A percentile compares a stretch with the other conserved stretches of the same genome.
Conservation (phyloP, 2,888 invertebrate species). For the Rhingia rostrata region DNA sequence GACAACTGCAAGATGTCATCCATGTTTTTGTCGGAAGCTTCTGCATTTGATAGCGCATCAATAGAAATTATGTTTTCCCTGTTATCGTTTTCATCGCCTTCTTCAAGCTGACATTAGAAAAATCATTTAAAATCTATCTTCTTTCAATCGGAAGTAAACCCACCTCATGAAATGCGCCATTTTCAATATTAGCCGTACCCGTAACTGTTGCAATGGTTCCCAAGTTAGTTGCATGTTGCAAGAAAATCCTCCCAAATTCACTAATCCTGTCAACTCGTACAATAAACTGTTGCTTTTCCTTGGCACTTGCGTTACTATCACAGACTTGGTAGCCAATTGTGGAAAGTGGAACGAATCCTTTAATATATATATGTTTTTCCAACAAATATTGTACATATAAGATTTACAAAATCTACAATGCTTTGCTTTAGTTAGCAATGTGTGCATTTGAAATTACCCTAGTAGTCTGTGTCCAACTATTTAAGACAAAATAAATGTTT, state of each 20-base stretch:
- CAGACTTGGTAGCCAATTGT: slow-evolving; percentile 50
- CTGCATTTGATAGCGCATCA: slow-evolving; percentile 41
- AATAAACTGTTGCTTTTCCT: slow-evolving; percentile 78
- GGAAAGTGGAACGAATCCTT: slow-evolving; percentile 92
- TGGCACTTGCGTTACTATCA: slow-evolving; percentile 69
- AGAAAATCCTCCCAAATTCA: slow-evolving; percentile 74
- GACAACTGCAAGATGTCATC: slow-evolving; percentile 85
- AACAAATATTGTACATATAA: slow-evolving; percentile 51
- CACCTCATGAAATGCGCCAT: slow-evolving; percentile 55
- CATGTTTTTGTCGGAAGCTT: slow-evolving; percentile 58
- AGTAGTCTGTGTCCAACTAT: slow-evolving; percentile 37
- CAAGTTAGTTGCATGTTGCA: slow-evolving; percentile 38
- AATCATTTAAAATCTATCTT: background rate
- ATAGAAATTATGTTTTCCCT: slow-evolving; percentile 75
- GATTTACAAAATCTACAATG: slow-evolving; percentile 50
- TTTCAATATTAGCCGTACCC: slow-evolving; percentile 26
- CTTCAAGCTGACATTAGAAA: slow-evolving; percentile 41
- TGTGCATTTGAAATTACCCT: slow-evolving; percentile 60
- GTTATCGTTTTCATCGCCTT: slow-evolving; percentile 73
- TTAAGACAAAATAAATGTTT: slow-evolving; percentile 57
- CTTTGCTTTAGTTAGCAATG: slow-evolving; percentile 64
- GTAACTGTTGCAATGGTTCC: slow-evolving; percentile 5
- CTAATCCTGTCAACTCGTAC: slow-evolving; percentile 77
- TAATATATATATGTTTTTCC: slow-evolving; percentile 36
- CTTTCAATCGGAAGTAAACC: background rate